phyloP scores from a whole-genome alignment of 2,888 invertebrate genomes.

The Holacanthella duospinosa region DNA sequence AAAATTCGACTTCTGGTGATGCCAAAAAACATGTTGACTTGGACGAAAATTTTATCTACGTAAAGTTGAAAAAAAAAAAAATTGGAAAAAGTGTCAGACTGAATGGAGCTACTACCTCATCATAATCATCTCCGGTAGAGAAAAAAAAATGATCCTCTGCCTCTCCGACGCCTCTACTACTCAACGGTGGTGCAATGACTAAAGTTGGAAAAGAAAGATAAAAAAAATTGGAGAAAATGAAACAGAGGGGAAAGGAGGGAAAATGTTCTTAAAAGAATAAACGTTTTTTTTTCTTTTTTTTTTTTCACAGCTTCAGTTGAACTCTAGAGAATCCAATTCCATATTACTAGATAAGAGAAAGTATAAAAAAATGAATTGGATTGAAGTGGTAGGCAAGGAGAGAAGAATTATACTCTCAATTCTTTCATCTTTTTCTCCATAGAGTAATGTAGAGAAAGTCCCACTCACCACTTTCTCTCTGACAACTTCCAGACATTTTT shows the following conservation, averaged over 20 bases:
- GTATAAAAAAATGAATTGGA: neutral
- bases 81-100: neutral
- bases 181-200: neutral
- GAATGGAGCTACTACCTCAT: neutral
- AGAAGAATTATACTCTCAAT: neutral
- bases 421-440: neutral
- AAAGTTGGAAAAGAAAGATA: neutral
- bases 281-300: neutral
- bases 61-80: neutral
- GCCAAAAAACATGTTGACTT: no score
- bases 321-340: constrained; percentile 1
- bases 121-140: neutral
- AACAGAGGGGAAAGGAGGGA: neutral
- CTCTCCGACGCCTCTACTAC: neutral
- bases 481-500: no score
- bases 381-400: no score
- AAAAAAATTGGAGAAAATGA: neutral
- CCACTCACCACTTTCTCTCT: no score
- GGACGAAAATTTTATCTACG: no score
- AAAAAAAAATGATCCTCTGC: neutral
- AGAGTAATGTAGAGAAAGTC: no score
- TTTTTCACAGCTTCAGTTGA: neutral
- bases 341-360: neutral
- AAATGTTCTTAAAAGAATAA: neutral
- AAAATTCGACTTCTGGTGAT: no score